Conservation (phyloP, 2,113 vertebrate genomes). For the Corythornis madagascariensis region DNA sequence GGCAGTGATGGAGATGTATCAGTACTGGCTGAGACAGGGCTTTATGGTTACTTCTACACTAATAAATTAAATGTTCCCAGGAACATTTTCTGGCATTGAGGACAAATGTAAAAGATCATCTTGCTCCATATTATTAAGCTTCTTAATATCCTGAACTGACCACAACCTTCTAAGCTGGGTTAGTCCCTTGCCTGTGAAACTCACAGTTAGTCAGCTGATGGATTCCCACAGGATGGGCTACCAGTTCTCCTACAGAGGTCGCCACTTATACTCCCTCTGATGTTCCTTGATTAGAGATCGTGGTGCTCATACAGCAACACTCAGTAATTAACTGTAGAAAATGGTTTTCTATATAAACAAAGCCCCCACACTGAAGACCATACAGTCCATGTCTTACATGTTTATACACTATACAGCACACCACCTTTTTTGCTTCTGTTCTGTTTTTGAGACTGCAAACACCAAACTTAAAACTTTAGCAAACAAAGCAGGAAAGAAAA, state of each 20-base stretch:
- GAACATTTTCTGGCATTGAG: neutral
- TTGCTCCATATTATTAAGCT: neutral
- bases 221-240: neutral
- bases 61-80: constrained; percentile 2
- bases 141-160: neutral
- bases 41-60: neutral
- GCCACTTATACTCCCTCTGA: neutral
- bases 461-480: neutral
- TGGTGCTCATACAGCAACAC: neutral
- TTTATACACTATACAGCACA: neutral
- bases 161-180: neutral
- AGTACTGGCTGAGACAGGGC: neutral
- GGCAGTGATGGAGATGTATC: neutral
- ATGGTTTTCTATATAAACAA: neutral
- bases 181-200: neutral
- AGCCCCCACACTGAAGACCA: neutral
- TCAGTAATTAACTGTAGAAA: neutral
- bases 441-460: neutral
- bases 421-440: neutral
- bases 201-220: neutral
- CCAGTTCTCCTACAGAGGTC: neutral
- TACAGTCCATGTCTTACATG: neutral
- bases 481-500: neutral
- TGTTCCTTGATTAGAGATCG: fast-evolving
- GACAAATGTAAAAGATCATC: neutral